A percentile compares a stretch with the other conserved stretches of the same genome.
phyloP scores from a whole-genome alignment of 1,140 invertebrate species.

The Meloidogyne floridensis region DNA sequence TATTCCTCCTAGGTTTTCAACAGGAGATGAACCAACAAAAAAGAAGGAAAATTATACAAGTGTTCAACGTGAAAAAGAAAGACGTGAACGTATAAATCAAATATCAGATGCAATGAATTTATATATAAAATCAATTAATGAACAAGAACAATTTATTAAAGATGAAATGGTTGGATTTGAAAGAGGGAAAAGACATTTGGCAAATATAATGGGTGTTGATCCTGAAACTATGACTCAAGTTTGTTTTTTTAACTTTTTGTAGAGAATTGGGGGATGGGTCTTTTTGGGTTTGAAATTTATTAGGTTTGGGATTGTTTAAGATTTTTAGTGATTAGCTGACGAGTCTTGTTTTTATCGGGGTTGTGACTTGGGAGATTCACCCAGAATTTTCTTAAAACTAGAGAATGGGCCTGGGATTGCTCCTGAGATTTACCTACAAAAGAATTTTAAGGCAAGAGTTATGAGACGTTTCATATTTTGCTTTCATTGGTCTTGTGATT shows the following conservation, averaged over 20 bases:
- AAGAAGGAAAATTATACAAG: constrained; percentile 4
- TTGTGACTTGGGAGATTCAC: no score
- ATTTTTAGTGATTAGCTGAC: no score
- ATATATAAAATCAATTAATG: constrained; percentile 48
- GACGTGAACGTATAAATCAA: constrained; percentile 26
- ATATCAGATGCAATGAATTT: constrained; percentile 52
- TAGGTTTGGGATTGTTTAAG: no score
- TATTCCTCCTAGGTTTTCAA: background rate
- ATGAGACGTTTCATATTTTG: no score
- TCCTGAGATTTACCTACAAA: no score
- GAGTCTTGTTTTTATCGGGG: no score
- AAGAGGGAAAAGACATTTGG: constrained; percentile 88
- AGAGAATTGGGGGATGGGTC: no score
- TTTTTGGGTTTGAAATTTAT: no score
- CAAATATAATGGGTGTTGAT: constrained; percentile 96
- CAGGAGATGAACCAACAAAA: background rate
- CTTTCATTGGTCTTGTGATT: no score
- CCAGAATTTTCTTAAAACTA: no score
- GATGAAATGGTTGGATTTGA: constrained; percentile 80
- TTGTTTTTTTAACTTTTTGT: constrained; percentile 39
- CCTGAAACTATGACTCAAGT: constrained; percentile 81
- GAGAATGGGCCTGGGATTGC: no score
- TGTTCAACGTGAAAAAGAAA: constrained; percentile 13
- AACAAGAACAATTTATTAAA: constrained; percentile 71
- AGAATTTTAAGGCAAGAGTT: no score